Percentiles rank a stretch among this genome's conserved stretches.
Conservation (phyloP, 2,888 invertebrate genomes). For the Acrobasis suavella region DNA sequence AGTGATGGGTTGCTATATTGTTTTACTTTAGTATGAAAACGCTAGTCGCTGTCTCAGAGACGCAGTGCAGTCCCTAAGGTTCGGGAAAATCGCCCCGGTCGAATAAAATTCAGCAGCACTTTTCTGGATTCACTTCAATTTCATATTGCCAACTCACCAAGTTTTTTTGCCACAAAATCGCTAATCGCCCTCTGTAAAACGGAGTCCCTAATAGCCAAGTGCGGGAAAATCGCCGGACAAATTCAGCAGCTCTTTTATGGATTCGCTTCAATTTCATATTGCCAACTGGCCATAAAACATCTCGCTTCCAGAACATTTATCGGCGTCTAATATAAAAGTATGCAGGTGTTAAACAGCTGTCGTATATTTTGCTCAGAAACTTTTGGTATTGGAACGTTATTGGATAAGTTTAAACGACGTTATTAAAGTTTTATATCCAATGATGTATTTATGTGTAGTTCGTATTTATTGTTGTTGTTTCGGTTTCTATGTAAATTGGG, state of each 20-base stretch:
- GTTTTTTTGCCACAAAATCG: neutral
- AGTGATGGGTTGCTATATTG: too few relatives aligned
- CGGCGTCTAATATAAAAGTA: constrained; percentile 21
- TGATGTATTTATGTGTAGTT: constrained; percentile 16
- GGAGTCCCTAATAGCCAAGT: constrained; percentile 7
- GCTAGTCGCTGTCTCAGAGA: neutral
- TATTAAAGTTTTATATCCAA: constrained; percentile 19
- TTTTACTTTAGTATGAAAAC: neutral
- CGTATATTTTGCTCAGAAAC: constrained; percentile 21
- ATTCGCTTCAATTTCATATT: constrained; percentile 25
- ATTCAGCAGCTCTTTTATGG: constrained; percentile 22
- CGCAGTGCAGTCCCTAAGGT: too few relatives aligned
- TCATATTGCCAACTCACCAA: neutral
- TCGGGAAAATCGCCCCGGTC: neutral
- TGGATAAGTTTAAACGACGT: constrained; percentile 19
- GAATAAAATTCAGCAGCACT: neutral
- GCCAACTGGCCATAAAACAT: constrained; percentile 23
- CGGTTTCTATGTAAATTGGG: neutral
- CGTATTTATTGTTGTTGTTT: constrained; percentile 8
- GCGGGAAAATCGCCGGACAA: constrained; percentile 12
- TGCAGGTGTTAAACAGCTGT: constrained; percentile 25
- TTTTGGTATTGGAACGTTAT: constrained; percentile 21
- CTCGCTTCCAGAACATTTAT: constrained; percentile 22
- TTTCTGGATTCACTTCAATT: neutral
- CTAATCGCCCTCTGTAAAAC: neutral